Percentiles rank a stretch among this genome's conserved stretches.
These are phyloP conservation scores for Stenotaenia linearis DNA, from an alignment of 2,888 invertebrate species.

Conservation along the genomic window DNA sequence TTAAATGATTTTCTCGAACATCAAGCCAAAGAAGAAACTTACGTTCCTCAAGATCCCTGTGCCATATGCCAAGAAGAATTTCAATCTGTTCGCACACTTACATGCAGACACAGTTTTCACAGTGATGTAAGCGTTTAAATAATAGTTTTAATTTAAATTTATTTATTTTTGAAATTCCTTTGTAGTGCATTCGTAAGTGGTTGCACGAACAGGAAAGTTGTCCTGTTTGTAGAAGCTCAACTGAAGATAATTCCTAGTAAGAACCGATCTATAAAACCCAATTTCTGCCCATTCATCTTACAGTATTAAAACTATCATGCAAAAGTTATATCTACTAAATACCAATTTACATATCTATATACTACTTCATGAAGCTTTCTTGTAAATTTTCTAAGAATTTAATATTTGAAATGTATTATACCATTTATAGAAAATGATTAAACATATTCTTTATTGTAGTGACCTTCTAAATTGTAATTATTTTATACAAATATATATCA, in stretches of 20 bases:
- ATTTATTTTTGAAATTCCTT: neutral
- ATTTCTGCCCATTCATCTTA: no score
- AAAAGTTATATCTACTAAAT: no score
- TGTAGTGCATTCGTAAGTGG: neutral
- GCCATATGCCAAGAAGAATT: neutral
- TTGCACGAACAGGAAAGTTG: neutral
- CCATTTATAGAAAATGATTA: neutral
- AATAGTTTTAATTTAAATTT: neutral
- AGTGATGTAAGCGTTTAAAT: neutral
- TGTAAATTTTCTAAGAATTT: no score
- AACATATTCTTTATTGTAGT: neutral
- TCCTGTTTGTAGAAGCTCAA: neutral
- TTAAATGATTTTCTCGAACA: neutral
- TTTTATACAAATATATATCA: conserved; percentile 3
- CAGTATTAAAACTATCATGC: no score
- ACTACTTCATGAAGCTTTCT: no score
- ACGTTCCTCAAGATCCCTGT: neutral
- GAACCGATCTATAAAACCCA: no score
- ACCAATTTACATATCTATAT: no score
- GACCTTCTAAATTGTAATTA: neutral
- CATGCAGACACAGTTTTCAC: neutral
- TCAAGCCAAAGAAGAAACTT: neutral
- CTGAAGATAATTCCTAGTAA: neutral
- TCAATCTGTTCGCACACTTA: neutral
- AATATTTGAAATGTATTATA: no score